phyloP scores from a whole-genome alignment of 2,888 invertebrate genomes.

The Aspidiotus rigidus region DNA sequence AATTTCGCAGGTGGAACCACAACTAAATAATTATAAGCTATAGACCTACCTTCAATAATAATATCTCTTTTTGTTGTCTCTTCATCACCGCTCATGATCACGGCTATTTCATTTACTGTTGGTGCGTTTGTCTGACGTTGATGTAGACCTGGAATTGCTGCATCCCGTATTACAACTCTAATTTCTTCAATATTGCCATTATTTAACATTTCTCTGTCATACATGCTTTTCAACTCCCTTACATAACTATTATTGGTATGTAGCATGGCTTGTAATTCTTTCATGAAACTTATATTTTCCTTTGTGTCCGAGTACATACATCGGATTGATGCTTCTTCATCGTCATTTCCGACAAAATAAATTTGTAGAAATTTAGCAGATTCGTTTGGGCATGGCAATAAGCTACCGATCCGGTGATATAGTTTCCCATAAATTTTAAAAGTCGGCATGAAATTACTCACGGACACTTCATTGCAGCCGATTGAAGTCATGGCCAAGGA shows the following conservation, averaged over 20 bases:
- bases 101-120: constrained; percentile 39
- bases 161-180: constrained; percentile 34
- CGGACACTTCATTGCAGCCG: constrained; percentile 30
- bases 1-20: not conserved
- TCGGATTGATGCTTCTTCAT: constrained; percentile 27
- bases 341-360: constrained; percentile 35
- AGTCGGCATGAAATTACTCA: constrained; percentile 34
- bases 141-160: constrained; percentile 38
- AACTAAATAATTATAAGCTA: too few species aligned
- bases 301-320: constrained; percentile 14
- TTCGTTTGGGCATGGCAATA: constrained; percentile 33
- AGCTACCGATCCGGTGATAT: constrained; percentile 37
- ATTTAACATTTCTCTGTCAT: constrained; percentile 27
- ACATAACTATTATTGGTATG: constrained; percentile 34
- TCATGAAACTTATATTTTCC: constrained; percentile 18
- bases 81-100: constrained; percentile 38
- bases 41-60: not conserved
- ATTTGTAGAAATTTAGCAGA: constrained; percentile 38
- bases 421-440: constrained; percentile 38
- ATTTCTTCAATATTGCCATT: constrained; percentile 12
- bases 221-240: constrained; percentile 32
- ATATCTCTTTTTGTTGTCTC: constrained; percentile 9
- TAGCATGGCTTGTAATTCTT: constrained; percentile 33
- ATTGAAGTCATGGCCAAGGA: constrained; percentile 36
- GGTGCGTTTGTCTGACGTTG: constrained; percentile 39